Base-by-base conservation (phyloP, 2,888 invertebrate genomes). In the Minunthozetes semirufus region DNA sequence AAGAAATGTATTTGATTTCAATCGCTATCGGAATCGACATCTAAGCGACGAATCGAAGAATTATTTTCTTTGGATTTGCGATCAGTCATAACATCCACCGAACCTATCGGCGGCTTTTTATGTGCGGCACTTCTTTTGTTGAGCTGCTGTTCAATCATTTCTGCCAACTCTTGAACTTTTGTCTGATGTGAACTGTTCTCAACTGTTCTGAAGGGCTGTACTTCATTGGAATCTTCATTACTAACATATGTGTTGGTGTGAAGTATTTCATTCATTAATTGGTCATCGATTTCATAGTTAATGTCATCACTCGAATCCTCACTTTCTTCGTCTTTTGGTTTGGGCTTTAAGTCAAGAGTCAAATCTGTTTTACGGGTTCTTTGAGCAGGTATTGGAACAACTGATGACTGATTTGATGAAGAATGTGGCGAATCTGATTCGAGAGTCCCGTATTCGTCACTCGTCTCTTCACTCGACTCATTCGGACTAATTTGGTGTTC, bases 131-230 rank as follows among this genome's bases (percentile, higher is more conserved):
- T 66, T 66, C 66, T 33, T 19, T 66, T 66, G 17, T 17, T 38
- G 8, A 73, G 27, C 61, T 73, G 61, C 25, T 56, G 33, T 61
- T 73, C 73, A 61, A 73, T 73, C 61, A 73, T 29, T 73, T 73
- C 46, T 1, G 73, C 42, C 63, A 73, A 73, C 63, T 73, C 73
- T 9, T 59, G 42, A 6, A 73, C 73, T 63, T 61, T 61, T 46
- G 22, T 59, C 22, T 61, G 46, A 29, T 72, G 25, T 0, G 53
- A 6, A 17, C 9, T 9, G 17, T 8, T 15, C 1, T 1, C 25
- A 27, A 38, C 42, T 11, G 11, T 29, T 38, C 22, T 42, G 29
- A 27, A 33, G 22, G 59, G 3, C 19, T 22, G 6, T 17, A 61
- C 22, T 27, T 72, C 59, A 19, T 19, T 33, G 29, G 19, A 38